Evolutionary conservation across 2,797 vertebrate genomes (phyloP), one percentile per base, ranked within the genome.

Genomic region (Amblyraja radiata): DNA sequence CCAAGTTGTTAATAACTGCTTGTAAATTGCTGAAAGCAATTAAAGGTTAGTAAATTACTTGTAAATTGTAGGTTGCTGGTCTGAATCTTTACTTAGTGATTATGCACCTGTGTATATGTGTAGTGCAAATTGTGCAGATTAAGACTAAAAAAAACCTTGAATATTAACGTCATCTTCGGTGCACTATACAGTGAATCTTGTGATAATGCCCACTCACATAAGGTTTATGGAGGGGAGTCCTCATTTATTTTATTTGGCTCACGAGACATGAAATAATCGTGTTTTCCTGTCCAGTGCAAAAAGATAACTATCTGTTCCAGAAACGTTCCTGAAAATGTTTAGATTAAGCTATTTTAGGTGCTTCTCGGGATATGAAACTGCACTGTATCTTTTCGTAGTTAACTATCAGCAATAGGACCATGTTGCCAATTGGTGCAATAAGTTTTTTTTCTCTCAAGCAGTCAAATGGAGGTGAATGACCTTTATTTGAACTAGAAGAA

Each of bases 401-500:
- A 68, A 68, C 63, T n/a, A 36, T 36, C 16, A 68, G 61, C n/a
- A 32, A 68, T 18, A 88, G n/a, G 9, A 65, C 61, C 11, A 13
- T 65, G n/a, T n/a, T 61, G 81, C 25, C 25, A 84, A n/a, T 63
- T 32, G 28, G 25, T 68, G 16, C n/a, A 88, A 88, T 16, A 65
- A 3, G n/a, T 7, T 0, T n/a, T 88, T 68, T 61, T n/a, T 68
- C 21, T 88, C 4, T 6, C 21, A 63, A 88, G 84, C 63, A 88
- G n/a, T 83, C 80, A 83, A 58, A 23, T 25, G 54, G 23, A 83
- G 23, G 46, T 88, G 84, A 68, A 88, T 88, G 84, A 88, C 61
- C 84, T 88, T 32, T 36, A 28, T 65, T 68, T 88, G 84, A 88
- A 88, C 84, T 88, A 63, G 61, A 88, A 88, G 84, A 88, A 88